A percentile compares a stretch with the other conserved stretches of the same genome.
Conservation (phyloP, 1,140 invertebrate genomes). For the Elysia chlorotica region DNA sequence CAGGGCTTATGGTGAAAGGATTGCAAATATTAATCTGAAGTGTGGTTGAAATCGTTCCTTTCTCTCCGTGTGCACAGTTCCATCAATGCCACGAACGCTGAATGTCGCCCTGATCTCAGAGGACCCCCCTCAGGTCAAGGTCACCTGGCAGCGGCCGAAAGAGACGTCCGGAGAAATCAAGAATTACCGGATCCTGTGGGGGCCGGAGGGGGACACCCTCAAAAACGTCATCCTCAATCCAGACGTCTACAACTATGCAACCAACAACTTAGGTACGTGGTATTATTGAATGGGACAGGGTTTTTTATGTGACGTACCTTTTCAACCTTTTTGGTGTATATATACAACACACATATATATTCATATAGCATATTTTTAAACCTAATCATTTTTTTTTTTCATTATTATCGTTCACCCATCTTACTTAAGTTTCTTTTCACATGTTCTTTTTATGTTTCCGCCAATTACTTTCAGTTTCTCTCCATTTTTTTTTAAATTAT, state of each 20-base stretch:
- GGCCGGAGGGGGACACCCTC: conserved; percentile 72
- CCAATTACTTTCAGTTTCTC: too few relatives aligned
- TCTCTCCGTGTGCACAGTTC: too few relatives aligned
- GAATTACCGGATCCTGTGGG: conserved; percentile 85
- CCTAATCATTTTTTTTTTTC: too few relatives aligned
- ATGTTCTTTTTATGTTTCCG: too few relatives aligned
- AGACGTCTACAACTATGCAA: conserved; percentile 65
- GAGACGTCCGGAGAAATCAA: conserved; percentile 86
- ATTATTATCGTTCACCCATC: too few relatives aligned
- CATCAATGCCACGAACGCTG: conserved; percentile 51
- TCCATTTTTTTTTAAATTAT: too few relatives aligned
- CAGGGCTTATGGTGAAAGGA: neutral
- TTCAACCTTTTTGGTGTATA: too few relatives aligned
- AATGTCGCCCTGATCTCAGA: conserved; percentile 64
- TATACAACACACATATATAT: too few relatives aligned
- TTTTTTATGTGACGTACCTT: too few relatives aligned
- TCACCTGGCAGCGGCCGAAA: conserved; percentile 87
- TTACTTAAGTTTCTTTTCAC: too few relatives aligned
- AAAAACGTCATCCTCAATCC: conserved; percentile 73
- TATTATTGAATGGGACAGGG: too few relatives aligned
- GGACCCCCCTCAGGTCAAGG: conserved; percentile 83
- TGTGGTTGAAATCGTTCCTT: conserved; percentile 57
- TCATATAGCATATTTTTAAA: too few relatives aligned
- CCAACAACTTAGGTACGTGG: conserved; percentile 67
- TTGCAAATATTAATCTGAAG: neutral